These are phyloP conservation scores for Leucania comma DNA, from an alignment of 2,888 invertebrate genomes.

Conservation along the genomic window DNA sequence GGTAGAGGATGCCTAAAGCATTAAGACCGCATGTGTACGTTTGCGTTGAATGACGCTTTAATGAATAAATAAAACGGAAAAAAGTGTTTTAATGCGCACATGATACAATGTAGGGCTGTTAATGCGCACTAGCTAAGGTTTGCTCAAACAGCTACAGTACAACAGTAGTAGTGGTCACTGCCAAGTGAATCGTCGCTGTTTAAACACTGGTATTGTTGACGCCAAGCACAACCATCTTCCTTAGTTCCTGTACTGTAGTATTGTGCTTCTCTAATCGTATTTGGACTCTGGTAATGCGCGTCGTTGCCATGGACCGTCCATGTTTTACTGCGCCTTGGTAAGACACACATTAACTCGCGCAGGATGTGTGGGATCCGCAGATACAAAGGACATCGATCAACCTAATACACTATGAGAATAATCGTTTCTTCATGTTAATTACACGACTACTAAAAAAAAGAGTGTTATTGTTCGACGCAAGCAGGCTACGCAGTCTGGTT, in stretches of 20 bases:
- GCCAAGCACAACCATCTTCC: background rate
- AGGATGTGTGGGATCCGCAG: constrained; percentile 16
- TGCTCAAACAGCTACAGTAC: no score
- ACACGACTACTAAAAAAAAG: background rate
- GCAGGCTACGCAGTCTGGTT: background rate
- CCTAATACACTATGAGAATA: background rate
- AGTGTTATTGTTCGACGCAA: background rate
- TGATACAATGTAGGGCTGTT: no score
- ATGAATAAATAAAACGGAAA: no score
- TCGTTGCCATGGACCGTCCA: background rate
- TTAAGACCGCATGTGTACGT: no score
- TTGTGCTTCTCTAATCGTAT: background rate
- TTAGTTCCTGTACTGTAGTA: background rate
- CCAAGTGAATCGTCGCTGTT: no score
- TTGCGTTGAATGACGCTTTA: no score
- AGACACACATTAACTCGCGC: background rate
- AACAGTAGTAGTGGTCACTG: no score
- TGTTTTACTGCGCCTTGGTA: background rate
- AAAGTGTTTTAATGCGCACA: no score
- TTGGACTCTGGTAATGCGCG: background rate
- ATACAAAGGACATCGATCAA: constrained; percentile 12
- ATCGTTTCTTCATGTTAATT: constrained; percentile 1
- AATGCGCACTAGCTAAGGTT: background rate
- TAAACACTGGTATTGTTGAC: background rate
- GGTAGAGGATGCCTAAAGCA: no score